A percentile compares a stretch with the other conserved stretches of the same genome.
These are phyloP conservation scores for Melozone crissalis DNA, from an alignment of 2,113 vertebrate species.

Conservation along the genomic window DNA sequence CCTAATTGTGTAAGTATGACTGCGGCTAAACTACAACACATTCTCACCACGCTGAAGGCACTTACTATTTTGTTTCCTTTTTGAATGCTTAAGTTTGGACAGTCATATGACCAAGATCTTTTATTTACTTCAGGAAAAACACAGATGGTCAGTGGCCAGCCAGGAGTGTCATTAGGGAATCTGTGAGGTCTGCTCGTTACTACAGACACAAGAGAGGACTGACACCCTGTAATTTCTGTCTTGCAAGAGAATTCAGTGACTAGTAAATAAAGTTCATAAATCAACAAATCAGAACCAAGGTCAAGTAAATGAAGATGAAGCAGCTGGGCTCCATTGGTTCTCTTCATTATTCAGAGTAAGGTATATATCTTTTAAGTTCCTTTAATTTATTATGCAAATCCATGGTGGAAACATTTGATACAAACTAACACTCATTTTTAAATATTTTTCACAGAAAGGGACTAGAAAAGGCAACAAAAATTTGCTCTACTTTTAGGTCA, in stretches of 20 bases:
- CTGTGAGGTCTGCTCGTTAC: conserved; percentile 50
- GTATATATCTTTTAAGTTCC: background rate
- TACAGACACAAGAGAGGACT: conserved; percentile 61
- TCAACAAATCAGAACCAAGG: conserved; percentile 61
- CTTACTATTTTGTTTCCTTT: conserved; percentile 8
- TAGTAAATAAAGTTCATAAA: conserved; percentile 67
- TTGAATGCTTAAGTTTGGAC: background rate
- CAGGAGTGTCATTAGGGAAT: conserved; percentile 67
- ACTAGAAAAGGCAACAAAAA: conserved; percentile 41
- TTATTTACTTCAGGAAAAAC: conserved; percentile 62
- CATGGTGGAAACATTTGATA: background rate
- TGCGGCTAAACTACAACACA: background rate
- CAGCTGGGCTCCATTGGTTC: background rate
- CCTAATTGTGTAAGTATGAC: background rate
- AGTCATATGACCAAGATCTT: background rate
- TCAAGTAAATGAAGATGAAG: conserved; percentile 47
- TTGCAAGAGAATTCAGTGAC: conserved; percentile 62
- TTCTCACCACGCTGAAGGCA: background rate
- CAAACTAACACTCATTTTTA: background rate
- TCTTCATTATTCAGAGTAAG: background rate
- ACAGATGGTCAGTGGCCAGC: conserved; percentile 59
- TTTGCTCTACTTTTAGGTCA: background rate
- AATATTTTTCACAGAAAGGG: conserved; percentile 60
- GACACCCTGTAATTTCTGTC: conserved; percentile 64
- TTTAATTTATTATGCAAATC: background rate